phyloP scores from a whole-genome alignment of 2,113 vertebrate species.

The Equus przewalskii region DNA sequence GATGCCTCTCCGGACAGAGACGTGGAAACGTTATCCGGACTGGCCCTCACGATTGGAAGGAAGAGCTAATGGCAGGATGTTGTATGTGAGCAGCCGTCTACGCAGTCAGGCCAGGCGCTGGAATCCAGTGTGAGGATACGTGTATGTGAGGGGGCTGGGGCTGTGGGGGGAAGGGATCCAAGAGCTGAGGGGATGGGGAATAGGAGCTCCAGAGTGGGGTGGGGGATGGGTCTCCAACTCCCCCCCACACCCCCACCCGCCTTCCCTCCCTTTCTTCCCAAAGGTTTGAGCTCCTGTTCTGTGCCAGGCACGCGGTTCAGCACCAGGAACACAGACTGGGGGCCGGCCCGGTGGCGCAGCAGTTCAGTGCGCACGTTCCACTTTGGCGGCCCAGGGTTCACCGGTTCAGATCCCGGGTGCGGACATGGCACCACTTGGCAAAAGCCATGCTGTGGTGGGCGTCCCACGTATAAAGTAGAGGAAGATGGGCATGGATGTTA shows the following conservation, averaged over 20 bases:
- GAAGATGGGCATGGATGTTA: too few relatives aligned
- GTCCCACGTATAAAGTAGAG: too few relatives aligned
- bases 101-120: rapidly evolving
- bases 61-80: background rate
- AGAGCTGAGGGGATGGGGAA: too few relatives aligned
- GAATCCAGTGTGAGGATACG: background rate
- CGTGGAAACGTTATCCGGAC: background rate
- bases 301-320: background rate
- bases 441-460: too few relatives aligned
- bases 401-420: too few relatives aligned
- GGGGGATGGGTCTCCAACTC: background rate
- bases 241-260: too few relatives aligned
- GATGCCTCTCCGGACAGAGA: background rate
- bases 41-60: background rate
- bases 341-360: too few relatives aligned
- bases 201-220: background rate
- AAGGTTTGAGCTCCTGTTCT: background rate
- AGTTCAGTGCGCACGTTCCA: too few relatives aligned
- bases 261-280: background rate
- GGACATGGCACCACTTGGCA: too few relatives aligned
- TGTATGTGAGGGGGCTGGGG: background rate
- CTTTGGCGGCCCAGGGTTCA: too few relatives aligned
- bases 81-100: rapidly evolving
- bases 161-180: too few relatives aligned
- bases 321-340: background rate